A percentile compares a stretch with the other conserved stretches of the same genome.
Conservation (phyloP, 2,113 vertebrate species). For the Delphinus delphis region DNA sequence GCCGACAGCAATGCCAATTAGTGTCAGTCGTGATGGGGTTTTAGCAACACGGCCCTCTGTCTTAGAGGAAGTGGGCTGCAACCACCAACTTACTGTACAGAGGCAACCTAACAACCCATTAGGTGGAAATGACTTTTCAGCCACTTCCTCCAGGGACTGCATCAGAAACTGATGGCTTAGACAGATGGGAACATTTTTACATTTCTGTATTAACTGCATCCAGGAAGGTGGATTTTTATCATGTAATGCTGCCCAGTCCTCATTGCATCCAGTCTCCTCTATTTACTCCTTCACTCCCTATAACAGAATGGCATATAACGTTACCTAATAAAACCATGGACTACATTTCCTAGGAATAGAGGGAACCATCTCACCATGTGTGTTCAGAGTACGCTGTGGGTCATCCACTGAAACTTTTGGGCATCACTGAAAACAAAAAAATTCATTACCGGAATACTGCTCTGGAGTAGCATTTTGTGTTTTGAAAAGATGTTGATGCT, state of each 20-base stretch:
- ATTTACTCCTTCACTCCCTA: not conserved
- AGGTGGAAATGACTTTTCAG: constrained; percentile 78
- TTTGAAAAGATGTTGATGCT: not conserved
- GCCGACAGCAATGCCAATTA: constrained; percentile 65
- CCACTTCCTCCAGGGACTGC: constrained; percentile 75
- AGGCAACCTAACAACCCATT: constrained; percentile 76
- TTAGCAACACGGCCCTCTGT: constrained; percentile 59
- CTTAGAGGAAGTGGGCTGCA: constrained; percentile 75
- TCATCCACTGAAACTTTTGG: constrained; percentile 18
- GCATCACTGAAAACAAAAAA: not conserved
- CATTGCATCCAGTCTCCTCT: constrained; percentile 24
- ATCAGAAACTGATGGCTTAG: constrained; percentile 64
- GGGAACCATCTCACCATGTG: not conserved
- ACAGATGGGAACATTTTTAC: constrained; percentile 68
- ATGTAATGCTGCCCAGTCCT: not conserved
- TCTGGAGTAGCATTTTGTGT: not conserved
- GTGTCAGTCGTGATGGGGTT: constrained; percentile 69
- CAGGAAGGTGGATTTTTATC: constrained; percentile 32
- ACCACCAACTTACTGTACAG: constrained; percentile 73
- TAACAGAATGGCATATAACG: not conserved
- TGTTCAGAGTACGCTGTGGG: not conserved
- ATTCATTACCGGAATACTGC: not conserved
- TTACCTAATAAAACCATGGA: constrained; percentile 43
- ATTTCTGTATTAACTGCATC: constrained; percentile 66
- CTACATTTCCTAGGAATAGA: not conserved